A percentile compares a stretch with the other conserved stretches of the same genome.
phyloP scores from a whole-genome alignment of 2,113 vertebrate genomes.

The Cygnus buccinator region DNA sequence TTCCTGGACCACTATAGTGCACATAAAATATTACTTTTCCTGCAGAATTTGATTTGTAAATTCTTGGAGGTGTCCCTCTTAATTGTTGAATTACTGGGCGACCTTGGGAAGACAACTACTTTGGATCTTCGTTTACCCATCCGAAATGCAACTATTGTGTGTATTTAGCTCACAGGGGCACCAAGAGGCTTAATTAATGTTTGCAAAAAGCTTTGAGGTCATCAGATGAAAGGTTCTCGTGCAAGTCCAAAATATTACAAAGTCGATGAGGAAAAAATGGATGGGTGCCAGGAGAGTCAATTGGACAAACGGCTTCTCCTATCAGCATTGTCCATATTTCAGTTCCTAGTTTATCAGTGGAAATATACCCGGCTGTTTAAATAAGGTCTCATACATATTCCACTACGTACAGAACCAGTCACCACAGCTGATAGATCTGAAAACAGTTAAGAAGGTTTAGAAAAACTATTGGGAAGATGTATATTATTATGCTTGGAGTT shows the following conservation, averaged over 20 bases:
- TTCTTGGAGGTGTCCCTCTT: background rate
- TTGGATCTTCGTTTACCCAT: conserved; percentile 33
- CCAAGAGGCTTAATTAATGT: conserved; percentile 66
- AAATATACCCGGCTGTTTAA: conserved; percentile 47
- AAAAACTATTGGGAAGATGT: background rate
- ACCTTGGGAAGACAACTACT: conserved; percentile 51
- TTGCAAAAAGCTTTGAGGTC: conserved; percentile 66
- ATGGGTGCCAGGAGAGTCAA: background rate
- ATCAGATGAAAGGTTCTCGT: conserved; percentile 52
- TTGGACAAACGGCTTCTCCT: conserved; percentile 41
- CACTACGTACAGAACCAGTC: background rate
- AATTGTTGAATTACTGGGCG: background rate
- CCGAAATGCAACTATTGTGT: conserved; percentile 35
- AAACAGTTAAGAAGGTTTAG: background rate
- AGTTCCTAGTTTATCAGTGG: conserved; percentile 9
- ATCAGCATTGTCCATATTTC: conserved; percentile 63
- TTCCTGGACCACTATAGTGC: background rate
- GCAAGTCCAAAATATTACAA: conserved; percentile 38
- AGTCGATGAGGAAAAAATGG: conserved; percentile 5
- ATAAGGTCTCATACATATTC: conserved; percentile 32
- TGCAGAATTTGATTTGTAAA: background rate
- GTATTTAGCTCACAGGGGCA: conserved; percentile 56
- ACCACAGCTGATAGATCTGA: background rate
- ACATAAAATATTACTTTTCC: background rate
- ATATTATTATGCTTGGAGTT: background rate